Evolutionary conservation across 2,888 invertebrate genomes (phyloP), one percentile per base, ranked within the genome.

Genomic region (Zhuqinia jingwanae): DNA sequence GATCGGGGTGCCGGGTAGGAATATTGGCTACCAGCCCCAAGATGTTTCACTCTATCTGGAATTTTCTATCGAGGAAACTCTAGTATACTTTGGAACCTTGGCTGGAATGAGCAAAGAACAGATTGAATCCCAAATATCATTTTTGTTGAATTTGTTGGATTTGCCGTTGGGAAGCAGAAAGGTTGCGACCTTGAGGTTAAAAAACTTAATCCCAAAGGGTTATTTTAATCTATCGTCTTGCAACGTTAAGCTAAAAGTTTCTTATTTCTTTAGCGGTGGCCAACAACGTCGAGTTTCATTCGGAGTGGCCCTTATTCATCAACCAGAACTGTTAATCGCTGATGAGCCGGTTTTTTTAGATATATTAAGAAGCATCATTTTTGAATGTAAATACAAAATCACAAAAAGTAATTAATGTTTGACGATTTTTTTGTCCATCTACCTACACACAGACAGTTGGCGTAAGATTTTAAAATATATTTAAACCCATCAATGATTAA

Each of bases 11-110:
- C 98, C 98, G 0, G 98, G 98, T 13, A 96, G 96, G 92, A 94
- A 97, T 25, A 97, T 98, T 10, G 98, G 98, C 77, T 98, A 98
- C 93, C 98, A 98, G 98, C 98, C 98, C 0, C 96, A 96, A 91
- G 97, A 97, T 93, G 97, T 97, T 87, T 97, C 97, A 0, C 94
- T 97, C 0, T 97, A 96, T 92, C 96, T 96, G 0, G 97, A 97
- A 93, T 97, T 98, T 93, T 96, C 97, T 47, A 98, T 98, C 91
- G 95, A 95, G 90, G 98, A 98, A 92, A 98, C 98, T 0, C 96
- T 98, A 95, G 96, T 96, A 95, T 98, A 84, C 53, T 87, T 87
- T 68, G 87, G 85, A 27, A 81, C 85, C 13, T 17, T 88, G 20
- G 47, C 58, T 53, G 85, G 81, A 8, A 82, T 88, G 84, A 53